Evolutionary conservation across 2,888 invertebrate species (phyloP), one percentile per base, ranked within the genome.

Genomic region (Stenodera caucasica): DNA sequence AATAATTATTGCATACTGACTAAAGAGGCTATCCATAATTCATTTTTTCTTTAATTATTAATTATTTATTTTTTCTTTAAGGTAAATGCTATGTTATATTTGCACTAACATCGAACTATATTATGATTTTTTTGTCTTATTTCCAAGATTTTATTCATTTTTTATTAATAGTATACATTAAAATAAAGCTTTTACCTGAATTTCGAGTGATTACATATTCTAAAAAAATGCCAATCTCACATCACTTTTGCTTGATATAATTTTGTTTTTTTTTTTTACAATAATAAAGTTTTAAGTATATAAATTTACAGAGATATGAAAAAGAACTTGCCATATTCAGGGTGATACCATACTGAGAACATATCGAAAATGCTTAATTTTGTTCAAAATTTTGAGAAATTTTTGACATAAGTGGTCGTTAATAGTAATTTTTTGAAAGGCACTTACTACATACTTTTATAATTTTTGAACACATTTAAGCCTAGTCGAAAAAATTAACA

Each of bases 391-490:
- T 77, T 78, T 78, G n/a, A 74, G 74, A 75, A 33, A 75, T 75
- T 72, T 76, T 74, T 80, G 79, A 80, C 79, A 78, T 78, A 79
- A 80, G 78, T 85, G 85, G 84, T 85, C 86, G 86, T 18, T 84
- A 85, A 83, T 37, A 15, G 14, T 37, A 37, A 15, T 6, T 14
- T 37, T 84, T 84, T 89, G 88, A 88, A 90, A 90, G 90, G 90
- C 90, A 90, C 89, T 90, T 89, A 87, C 88, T 88, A 89, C 88
- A 86, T 82, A 81, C 82, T 81, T 37, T 37, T 37, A 37, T 37
- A 56, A 80, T 82, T 85, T 87, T 87, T 87, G 88, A 88, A 89
- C 88, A 88, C 88, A 88, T 87, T 84, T 71, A 80, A 86, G 86
- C 86, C 86, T 86, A 86, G 83, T 85, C 84, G 83, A 64, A 64